A percentile compares a stretch with the other conserved stretches of the same genome.
phyloP scores from a whole-genome alignment of 1,140 invertebrate genomes.

The Sycobia sp. region DNA sequence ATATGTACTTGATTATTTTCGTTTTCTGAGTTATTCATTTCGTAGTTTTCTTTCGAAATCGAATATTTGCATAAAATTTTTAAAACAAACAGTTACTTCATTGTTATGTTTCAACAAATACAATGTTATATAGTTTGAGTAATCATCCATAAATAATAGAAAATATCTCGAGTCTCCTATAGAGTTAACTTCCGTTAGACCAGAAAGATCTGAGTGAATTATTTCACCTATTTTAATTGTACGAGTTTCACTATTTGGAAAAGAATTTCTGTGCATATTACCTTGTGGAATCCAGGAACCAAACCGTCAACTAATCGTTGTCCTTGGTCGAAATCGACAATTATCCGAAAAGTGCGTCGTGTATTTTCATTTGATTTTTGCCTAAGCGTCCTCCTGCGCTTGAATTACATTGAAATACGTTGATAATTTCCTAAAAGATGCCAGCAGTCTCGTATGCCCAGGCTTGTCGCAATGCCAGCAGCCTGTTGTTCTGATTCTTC shows the following conservation, averaged over 20 bases:
- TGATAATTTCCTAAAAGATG: neutral
- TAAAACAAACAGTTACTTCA: conserved; percentile 41
- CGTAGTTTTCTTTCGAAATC: conserved; percentile 40
- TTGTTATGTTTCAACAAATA: conserved; percentile 37
- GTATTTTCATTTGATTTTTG: too few relatives aligned
- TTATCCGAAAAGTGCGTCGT: too few relatives aligned
- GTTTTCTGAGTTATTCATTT: conserved; percentile 24
- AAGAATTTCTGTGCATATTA: conserved; percentile 49
- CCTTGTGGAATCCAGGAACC: too few relatives aligned
- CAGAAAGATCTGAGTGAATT: conserved; percentile 58
- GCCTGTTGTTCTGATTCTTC: neutral
- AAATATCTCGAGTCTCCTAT: conserved; percentile 46
- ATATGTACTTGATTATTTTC: too few relatives aligned
- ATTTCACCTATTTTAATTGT: conserved; percentile 45
- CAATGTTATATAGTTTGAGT: conserved; percentile 30
- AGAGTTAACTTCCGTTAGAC: conserved; percentile 55
- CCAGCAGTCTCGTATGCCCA: neutral
- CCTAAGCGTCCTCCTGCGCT: too few relatives aligned
- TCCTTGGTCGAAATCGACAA: too few relatives aligned
- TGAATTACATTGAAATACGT: neutral
- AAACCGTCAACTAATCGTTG: too few relatives aligned
- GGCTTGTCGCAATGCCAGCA: neutral
- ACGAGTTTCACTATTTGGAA: conserved; percentile 35
- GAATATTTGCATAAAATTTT: conserved; percentile 30
- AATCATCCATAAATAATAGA: too few relatives aligned